Base-by-base conservation (phyloP, 92 coral and sea anemone species). In the Metridium senile region DNA sequence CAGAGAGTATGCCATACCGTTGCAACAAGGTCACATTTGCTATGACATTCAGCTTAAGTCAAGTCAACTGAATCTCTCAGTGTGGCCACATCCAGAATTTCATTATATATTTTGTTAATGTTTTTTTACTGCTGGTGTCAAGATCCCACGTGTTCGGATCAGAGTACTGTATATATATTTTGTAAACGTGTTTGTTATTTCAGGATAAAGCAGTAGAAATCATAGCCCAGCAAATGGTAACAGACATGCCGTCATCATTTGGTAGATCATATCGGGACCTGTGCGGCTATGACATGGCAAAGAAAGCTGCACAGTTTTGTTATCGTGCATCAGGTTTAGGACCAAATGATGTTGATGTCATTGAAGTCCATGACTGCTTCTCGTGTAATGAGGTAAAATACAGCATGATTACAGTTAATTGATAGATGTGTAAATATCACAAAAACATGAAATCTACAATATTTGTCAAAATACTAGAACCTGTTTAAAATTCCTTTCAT, bases 361-460 rank as follows among this genome's bases (percentile, higher is more conserved):
- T 90, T n/a, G 96, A 90, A 30, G 92, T 90, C 6, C 96, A 90
- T 33, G 92, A 90, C 65, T 90, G 96, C 62, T 90, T 90, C 82
- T 90, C 96, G 20, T 87, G 92, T 72, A 90, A 90, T 58, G 96
- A 90, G 92, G 96, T 90, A 49, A 84, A 49, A n/a, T n/a, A n/a
- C n/a, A n/a, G 20, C 11, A 62, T 13, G 11, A 17, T 16, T 57
- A 20, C 6, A 57, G 21, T 47, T 47, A 18, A 47, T 47, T 47
- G 56, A 18, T 47, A 18, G 56, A n/a, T n/a, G n/a, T n/a, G n/a
- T n/a, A n/a, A n/a, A n/a, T n/a, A n/a, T n/a, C n/a, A 17, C 52
- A 58, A 25, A 58, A 58, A 58, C 8, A 58, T 7, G 52, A 45
- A n/a, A n/a, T n/a, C n/a, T n/a, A n/a, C n/a, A n/a, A n/a, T n/a